Evolutionary conservation across 2,797 vertebrate genomes (phyloP).

Genomic region (Argya squamiceps): DNA sequence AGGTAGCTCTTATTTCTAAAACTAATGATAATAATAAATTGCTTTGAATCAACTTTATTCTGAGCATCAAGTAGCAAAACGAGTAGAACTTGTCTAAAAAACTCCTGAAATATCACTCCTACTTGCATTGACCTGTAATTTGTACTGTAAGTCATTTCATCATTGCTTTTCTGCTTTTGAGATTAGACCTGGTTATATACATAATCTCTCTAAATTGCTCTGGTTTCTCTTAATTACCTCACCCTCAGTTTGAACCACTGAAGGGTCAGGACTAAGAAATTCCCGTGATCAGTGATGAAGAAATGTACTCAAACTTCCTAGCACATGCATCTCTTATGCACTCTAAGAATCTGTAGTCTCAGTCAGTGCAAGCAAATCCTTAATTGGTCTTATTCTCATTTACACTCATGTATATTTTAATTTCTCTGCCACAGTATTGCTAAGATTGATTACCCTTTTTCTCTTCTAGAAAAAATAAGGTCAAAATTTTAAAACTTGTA

Average conservation of each 20-base stretch:
- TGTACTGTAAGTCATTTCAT: not conserved
- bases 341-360: not conserved
- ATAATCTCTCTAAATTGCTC: not conserved
- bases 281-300: not conserved
- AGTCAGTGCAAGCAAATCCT: not conserved
- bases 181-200: not conserved
- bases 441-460: not conserved
- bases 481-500: not conserved
- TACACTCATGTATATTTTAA: not conserved
- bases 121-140: not conserved
- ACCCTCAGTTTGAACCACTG: not conserved
- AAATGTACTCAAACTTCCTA: not conserved
- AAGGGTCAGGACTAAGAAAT: not conserved
- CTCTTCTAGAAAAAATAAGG: not conserved
- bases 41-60: not conserved
- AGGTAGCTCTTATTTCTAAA: constrained; percentile 6
- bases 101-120: not conserved
- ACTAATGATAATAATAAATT: constrained; percentile 1
- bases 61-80: not conserved
- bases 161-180: not conserved
- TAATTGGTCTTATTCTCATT: not conserved
- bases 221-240: not conserved
- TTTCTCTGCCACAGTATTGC: not conserved
- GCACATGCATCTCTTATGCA: not conserved
- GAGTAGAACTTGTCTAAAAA: not conserved